phyloP scores from a whole-genome alignment of 2,797 vertebrate species.

The Emys orbicularis region DNA sequence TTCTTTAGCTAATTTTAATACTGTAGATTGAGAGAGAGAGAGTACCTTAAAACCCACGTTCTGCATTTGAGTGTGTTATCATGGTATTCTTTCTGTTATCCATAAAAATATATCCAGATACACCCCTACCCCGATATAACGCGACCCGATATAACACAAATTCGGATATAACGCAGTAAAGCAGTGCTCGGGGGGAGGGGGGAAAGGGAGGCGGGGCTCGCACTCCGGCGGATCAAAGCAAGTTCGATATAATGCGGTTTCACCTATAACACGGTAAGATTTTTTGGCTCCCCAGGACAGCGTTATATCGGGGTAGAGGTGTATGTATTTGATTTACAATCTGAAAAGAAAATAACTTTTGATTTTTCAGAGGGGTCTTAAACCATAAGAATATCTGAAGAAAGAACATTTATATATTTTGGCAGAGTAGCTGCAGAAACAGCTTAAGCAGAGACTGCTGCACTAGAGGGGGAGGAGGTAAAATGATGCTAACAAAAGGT shows the following conservation, averaged over 20 bases:
- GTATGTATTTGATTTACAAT: background rate
- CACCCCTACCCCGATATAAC: too few species aligned
- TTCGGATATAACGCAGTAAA: too few species aligned
- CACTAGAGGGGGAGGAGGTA: background rate
- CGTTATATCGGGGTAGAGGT: too few species aligned
- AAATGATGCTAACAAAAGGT: background rate
- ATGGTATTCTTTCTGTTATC: background rate
- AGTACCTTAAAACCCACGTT: fast-evolving
- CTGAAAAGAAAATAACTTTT: background rate
- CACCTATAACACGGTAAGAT: too few species aligned
- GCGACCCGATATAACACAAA: too few species aligned
- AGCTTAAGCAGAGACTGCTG: background rate
- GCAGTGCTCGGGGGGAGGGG: too few species aligned
- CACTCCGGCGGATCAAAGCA: too few species aligned
- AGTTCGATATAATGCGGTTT: too few species aligned
- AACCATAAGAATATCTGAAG: background rate
- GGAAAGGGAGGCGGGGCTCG: too few species aligned
- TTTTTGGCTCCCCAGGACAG: too few species aligned
- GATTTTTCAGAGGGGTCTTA: background rate
- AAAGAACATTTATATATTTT: background rate
- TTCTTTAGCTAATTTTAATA: background rate
- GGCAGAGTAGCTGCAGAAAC: background rate
- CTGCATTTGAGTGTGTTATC: background rate
- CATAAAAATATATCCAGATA: background rate
- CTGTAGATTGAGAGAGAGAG: background rate